phyloP scores from a whole-genome alignment of 2,888 invertebrate genomes.

The Cetonia aurata region DNA sequence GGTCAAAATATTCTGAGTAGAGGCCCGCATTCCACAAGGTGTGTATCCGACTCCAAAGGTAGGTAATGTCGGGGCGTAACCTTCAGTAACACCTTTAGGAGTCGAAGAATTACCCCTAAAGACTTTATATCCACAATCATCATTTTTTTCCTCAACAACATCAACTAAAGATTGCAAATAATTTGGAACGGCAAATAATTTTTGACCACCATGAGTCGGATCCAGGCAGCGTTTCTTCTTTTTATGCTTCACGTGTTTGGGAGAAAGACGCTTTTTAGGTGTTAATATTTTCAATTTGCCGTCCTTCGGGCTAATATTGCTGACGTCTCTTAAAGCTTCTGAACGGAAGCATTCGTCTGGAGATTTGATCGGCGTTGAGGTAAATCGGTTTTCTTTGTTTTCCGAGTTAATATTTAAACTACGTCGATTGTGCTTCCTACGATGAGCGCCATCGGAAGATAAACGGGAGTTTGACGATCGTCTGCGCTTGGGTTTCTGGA shows the following conservation, averaged over 20 bases:
- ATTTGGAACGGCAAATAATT: constrained; percentile 51
- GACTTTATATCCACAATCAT: constrained; percentile 29
- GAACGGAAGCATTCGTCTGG: constrained; percentile 56
- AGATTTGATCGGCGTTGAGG: constrained; percentile 72
- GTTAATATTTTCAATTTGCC: constrained; percentile 35
- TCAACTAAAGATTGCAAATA: constrained; percentile 63
- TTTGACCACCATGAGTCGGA: constrained; percentile 54
- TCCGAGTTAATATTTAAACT: constrained; percentile 68
- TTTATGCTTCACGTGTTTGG: constrained; percentile 55
- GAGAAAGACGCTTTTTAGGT: constrained; percentile 27
- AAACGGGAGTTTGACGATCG: constrained; percentile 63
- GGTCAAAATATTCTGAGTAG: constrained; percentile 34
- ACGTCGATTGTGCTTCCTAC: constrained; percentile 64
- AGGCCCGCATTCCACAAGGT: constrained; percentile 63
- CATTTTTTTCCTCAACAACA: constrained; percentile 60
- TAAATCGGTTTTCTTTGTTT: constrained; percentile 73
- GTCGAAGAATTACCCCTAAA: constrained; percentile 28
- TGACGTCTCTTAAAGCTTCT: constrained; percentile 72
- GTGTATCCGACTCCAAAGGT: constrained; percentile 73
- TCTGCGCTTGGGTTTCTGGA: constrained; percentile 66
- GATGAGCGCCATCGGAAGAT: constrained; percentile 65
- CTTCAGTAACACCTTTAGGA: constrained; percentile 57
- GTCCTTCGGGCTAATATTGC: constrained; percentile 72
- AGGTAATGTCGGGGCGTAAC: constrained; percentile 67
- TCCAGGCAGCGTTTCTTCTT: constrained; percentile 63